Percentiles rank a stretch among this genome's conserved stretches.
phyloP scores from a whole-genome alignment of 2,888 invertebrate species.

The Rapana venosa region DNA sequence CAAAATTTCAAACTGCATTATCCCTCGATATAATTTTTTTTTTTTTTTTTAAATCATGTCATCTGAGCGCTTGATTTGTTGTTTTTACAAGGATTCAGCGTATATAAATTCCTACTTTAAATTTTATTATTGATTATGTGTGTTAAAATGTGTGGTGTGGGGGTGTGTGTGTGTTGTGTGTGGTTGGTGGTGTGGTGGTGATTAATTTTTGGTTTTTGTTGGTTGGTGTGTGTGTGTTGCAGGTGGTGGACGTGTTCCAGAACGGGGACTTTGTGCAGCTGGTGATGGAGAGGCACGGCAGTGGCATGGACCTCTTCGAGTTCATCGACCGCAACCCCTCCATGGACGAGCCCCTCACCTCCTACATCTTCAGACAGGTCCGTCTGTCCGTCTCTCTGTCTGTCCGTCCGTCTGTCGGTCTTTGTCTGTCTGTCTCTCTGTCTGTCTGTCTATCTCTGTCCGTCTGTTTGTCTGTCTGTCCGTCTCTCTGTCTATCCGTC shows the following conservation, averaged over 20 bases:
- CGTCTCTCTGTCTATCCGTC: neutral
- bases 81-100: too few relatives aligned
- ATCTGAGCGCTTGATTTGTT: too few relatives aligned
- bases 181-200: too few relatives aligned
- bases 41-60: too few relatives aligned
- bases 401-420: neutral
- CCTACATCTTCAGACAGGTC: slow-evolving; percentile 87
- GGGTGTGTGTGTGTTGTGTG: too few relatives aligned
- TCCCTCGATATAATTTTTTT: too few relatives aligned
- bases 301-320: slow-evolving; percentile 88
- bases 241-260: slow-evolving; percentile 85
- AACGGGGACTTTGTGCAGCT: slow-evolving; percentile 86
- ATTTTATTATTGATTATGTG: too few relatives aligned
- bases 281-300: slow-evolving; percentile 88
- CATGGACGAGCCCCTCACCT: slow-evolving; percentile 84
- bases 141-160: too few relatives aligned
- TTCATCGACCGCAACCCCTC: slow-evolving; percentile 86
- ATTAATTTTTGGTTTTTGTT: too few relatives aligned
- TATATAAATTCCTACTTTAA: too few relatives aligned
- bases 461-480: neutral
- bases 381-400: neutral
- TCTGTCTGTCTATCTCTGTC: neutral
- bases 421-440: neutral
- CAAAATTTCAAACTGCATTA: too few relatives aligned
- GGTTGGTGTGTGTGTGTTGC: neutral